These are phyloP conservation scores for Drosophila albomicans DNA, from an alignment of 1,140 invertebrate genomes.

Conservation along the genomic window DNA sequence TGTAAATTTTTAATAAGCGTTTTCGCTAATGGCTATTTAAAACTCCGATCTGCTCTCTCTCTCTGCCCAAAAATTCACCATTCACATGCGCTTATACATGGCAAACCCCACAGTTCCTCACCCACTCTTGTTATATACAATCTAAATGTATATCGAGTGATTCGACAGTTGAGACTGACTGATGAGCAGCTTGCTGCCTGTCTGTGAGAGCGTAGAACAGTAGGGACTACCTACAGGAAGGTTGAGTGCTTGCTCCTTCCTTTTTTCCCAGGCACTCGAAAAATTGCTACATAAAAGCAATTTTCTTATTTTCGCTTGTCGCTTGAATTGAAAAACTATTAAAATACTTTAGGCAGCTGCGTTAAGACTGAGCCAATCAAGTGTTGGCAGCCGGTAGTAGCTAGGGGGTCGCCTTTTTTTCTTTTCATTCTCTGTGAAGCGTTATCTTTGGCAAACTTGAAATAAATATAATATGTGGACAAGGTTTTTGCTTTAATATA, in stretches of 20 bases:
- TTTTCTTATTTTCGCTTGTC: slow-evolving; percentile 64
- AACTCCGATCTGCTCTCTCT: slow-evolving; percentile 64
- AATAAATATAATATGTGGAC: too few relatives aligned
- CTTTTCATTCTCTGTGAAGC: too few relatives aligned
- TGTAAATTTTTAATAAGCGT: slow-evolving; percentile 85
- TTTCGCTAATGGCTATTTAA: slow-evolving; percentile 85
- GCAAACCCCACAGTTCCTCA: neutral
- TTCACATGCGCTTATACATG: slow-evolving; percentile 50
- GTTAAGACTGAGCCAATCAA: neutral
- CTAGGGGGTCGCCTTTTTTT: too few relatives aligned
- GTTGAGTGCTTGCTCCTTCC: neutral
- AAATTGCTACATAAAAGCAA: slow-evolving; percentile 56
- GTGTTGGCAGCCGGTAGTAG: too few relatives aligned
- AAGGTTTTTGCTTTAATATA: too few relatives aligned
- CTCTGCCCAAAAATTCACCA: neutral
- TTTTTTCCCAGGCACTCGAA: neutral
- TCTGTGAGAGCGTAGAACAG: neutral
- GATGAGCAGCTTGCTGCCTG: slow-evolving; percentile 30
- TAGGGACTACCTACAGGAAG: too few relatives aligned
- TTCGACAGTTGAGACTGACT: slow-evolving; percentile 54
- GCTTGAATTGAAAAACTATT: slow-evolving; percentile 66
- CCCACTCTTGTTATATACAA: slow-evolving; percentile 17
- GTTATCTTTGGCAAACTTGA: too few relatives aligned
- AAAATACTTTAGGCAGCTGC: slow-evolving; percentile 39
- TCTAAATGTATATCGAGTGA: slow-evolving; percentile 61